Evolutionary conservation across 1,140 invertebrate genomes (phyloP), one percentile per base, ranked within the genome.

Genomic region (Pissodes strobi): DNA sequence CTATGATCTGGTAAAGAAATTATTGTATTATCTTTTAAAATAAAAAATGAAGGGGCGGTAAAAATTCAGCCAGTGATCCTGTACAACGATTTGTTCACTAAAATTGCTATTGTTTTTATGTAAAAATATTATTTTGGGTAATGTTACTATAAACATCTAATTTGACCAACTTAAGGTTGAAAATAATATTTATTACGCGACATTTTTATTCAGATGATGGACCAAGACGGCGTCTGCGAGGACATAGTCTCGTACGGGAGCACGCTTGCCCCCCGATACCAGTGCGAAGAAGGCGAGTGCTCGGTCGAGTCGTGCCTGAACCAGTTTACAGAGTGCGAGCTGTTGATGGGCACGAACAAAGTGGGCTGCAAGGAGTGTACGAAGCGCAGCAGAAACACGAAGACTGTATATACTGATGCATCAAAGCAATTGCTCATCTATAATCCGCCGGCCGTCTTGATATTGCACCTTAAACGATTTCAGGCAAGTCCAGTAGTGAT

Each of bases 381-480:
- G 4, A 87, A 88, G 66, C 78, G 84, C n/a, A 88, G 87, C 65
- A 84, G 83, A 9, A 76, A 83, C 17, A 85, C 84, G 25, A 90
- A 93, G 74, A 88, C 88, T 17, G 87, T 95, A 0, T 93, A 92
- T 74, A 95, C 90, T 1, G 90, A 92, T 76, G 93, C 94, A 27
- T 92, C 89, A 1, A 97, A 97, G 78, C 91, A 97, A 75, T 89
- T 97, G 74, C 82, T 97, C 1, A 89, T 99, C 10, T 91, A 90
- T 58, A 87, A 86, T 72, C 94, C 95, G 22, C 97, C 97, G 1
- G 88, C 94, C 2, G 88, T 98, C 59, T 83, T 99, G 0, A 98
- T 98, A 23, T 79, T 99, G 15, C 97, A 99, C 76, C 79, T 99
- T 43, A 99, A 99, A 79, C 79, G 97, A 23, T 94, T 93, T 78